phyloP scores from a whole-genome alignment of 2,888 invertebrate species.

The Panopea generosa region DNA sequence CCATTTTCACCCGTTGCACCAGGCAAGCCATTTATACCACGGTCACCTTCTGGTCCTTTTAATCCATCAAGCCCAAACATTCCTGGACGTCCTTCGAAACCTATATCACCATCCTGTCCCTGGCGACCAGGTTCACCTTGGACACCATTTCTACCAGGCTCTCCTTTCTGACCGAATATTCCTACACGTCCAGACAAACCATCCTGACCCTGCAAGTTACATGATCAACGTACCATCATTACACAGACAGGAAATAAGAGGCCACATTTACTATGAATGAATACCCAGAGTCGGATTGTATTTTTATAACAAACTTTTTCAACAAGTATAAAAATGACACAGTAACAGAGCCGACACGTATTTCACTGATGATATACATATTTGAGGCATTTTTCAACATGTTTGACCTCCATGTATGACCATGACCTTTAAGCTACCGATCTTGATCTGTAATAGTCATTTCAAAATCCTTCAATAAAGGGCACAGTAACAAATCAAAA shows the following conservation, averaged over 20 bases:
- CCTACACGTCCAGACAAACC: slow-evolving; percentile 25
- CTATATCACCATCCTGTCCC: slow-evolving; percentile 36
- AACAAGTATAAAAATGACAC: no score
- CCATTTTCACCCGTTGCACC: slow-evolving; percentile 50
- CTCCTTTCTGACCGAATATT: slow-evolving; percentile 36
- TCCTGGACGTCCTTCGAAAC: slow-evolving; percentile 32
- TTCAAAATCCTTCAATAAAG: no score
- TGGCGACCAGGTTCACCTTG: slow-evolving; percentile 52
- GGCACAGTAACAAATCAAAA: no score
- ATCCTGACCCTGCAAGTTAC: slow-evolving; percentile 26
- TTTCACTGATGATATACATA: no score
- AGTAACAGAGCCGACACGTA: no score
- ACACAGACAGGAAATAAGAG: not conserved
- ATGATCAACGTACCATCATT: not conserved
- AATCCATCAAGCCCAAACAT: slow-evolving; percentile 58
- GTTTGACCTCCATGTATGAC: no score
- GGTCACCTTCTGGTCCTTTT: slow-evolving; percentile 44
- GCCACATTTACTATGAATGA: no score
- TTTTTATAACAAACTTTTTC: no score
- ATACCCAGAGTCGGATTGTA: no score
- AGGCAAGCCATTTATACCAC: slow-evolving; percentile 28
- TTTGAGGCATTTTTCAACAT: no score
- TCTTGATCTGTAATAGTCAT: no score
- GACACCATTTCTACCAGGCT: slow-evolving; percentile 53
- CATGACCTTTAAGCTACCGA: no score